Evolutionary conservation across 2,888 invertebrate species (phyloP).

Genomic region (Plebejus melissa): DNA sequence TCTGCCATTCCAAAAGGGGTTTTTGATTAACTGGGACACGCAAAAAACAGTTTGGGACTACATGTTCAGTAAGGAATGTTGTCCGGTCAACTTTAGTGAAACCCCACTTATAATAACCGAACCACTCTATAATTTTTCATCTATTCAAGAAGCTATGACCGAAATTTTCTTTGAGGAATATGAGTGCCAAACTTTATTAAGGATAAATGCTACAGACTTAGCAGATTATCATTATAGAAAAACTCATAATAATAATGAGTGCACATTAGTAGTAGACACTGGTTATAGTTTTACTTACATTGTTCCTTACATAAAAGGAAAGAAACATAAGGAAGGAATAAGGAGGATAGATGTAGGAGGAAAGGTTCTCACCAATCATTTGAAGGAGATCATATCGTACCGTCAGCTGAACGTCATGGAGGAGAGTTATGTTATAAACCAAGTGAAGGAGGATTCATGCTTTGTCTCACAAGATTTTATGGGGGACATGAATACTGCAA

Average conservation of each 20-base stretch:
- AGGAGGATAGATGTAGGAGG: slow-evolving; percentile 96
- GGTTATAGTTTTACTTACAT: slow-evolving; percentile 98
- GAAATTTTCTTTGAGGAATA: slow-evolving; percentile 99
- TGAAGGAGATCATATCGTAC: slow-evolving; percentile 98
- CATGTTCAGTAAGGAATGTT: slow-evolving; percentile 91
- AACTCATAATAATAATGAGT: slow-evolving; percentile 74
- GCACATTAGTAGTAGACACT: slow-evolving; percentile 92
- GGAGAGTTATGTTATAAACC: slow-evolving; percentile 98
- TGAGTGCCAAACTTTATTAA: slow-evolving; percentile 89
- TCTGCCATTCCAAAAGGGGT: slow-evolving; percentile 96
- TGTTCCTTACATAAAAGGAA: slow-evolving; percentile 92
- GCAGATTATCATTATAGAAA: slow-evolving; percentile 84
- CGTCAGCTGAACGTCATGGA: slow-evolving; percentile 98
- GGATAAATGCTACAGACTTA: slow-evolving; percentile 89
- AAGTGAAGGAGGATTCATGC: slow-evolving; percentile 98
- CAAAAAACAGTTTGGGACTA: slow-evolving; percentile 98
- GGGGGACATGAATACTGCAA: slow-evolving; percentile 86
- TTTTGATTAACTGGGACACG: slow-evolving; percentile 96
- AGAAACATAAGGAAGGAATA: slow-evolving; percentile 82
- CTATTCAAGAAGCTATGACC: slow-evolving; percentile 94
- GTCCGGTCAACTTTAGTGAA: slow-evolving; percentile 87
- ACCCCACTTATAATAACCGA: slow-evolving; percentile 93
- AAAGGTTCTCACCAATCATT: slow-evolving; percentile 96
- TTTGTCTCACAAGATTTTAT: slow-evolving; percentile 93
- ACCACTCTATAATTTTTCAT: slow-evolving; percentile 94